phyloP scores from a whole-genome alignment of 2,888 invertebrate species.

The Ametastegia equiseti region DNA sequence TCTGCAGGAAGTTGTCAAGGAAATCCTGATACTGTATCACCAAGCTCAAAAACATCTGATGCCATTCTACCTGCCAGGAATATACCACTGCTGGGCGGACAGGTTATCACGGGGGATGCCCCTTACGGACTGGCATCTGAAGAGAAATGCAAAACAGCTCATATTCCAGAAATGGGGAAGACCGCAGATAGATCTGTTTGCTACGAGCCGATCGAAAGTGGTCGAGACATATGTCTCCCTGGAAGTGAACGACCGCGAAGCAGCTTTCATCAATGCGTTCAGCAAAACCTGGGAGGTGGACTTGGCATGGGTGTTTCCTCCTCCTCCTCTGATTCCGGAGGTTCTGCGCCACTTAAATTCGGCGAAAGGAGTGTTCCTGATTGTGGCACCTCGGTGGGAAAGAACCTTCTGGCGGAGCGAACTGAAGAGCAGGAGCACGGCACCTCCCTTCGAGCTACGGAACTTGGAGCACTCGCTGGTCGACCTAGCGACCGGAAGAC shows the following conservation, averaged over 20 bases:
- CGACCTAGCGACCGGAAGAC: constrained; percentile 69
- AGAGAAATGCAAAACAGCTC: neutral
- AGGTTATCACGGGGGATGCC: constrained; percentile 36
- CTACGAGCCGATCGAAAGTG: constrained; percentile 10
- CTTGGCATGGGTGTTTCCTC: constrained; percentile 64
- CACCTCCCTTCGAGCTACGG: constrained; percentile 64
- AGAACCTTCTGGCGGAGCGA: constrained; percentile 59
- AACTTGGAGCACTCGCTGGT: constrained; percentile 50
- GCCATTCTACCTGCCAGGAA: constrained; percentile 28
- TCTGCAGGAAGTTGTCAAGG: constrained; percentile 4
- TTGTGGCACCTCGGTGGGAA: constrained; percentile 61
- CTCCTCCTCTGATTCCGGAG: constrained; percentile 59
- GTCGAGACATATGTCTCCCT: constrained; percentile 27
- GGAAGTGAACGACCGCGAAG: constrained; percentile 38
- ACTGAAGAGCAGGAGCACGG: constrained; percentile 68
- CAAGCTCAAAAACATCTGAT: neutral
- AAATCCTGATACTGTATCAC: neutral
- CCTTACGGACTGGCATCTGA: constrained; percentile 37
- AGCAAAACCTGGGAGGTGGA: constrained; percentile 57
- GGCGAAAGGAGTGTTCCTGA: constrained; percentile 57
- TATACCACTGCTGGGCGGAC: constrained; percentile 45
- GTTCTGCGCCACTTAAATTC: constrained; percentile 56
- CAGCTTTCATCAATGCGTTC: constrained; percentile 59
- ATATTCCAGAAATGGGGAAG: constrained; percentile 14
- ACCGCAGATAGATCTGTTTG: constrained; percentile 41